Base-by-base conservation (phyloP, 92 coral and sea anemone genomes). In the Palythoa grandis region DNA sequence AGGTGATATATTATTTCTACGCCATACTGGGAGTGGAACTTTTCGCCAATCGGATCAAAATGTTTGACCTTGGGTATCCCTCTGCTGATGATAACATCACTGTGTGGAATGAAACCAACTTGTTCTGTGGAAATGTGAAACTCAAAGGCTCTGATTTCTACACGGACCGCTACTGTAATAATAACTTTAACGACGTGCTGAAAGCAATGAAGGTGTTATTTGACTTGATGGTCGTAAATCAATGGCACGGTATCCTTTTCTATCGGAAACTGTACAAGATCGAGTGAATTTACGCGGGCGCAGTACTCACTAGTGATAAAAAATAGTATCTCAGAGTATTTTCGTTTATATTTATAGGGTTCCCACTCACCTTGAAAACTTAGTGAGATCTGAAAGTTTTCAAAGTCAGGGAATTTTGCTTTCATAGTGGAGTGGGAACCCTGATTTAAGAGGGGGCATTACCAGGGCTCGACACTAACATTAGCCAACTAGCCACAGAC, bases 171-270 rank as follows among this genome's bases (percentile, higher is more conserved):
- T 96, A 96, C 85, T 96, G 98, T 77, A 89, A 92, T 72, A 93
- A 96, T 86, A 96, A 96, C 86, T 96, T 96, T 72, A 92, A 94
- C 79, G 77, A 92, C 83, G 82, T 96, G 17, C 52, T 96, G 72
- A 92, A 89, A 72, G 86, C 98, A 25, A 86, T 96, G 56, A 96
- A 96, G 84, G 89, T 96, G 53, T 84, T 96, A 56, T 96, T 96
- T 73, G 99, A 96, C 66, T 78, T 96, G 83, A 95, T 91, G 87
- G 97, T 96, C 37, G 99, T 96, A 9, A 96, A 96, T 78, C 99
- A 96, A 54, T 96, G 99, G 99, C 99, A 96, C 67, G 91, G 98
- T 96, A 96, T 96, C 99, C 99, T 96, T 94, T 89, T 7, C 8
- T 2, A 1, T 2, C n/a, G 20, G 72, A 20, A 0, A 22, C 9